These are phyloP conservation scores for Hypanus sabinus DNA, from an alignment of 2,113 vertebrate species.

Conservation along the genomic window DNA sequence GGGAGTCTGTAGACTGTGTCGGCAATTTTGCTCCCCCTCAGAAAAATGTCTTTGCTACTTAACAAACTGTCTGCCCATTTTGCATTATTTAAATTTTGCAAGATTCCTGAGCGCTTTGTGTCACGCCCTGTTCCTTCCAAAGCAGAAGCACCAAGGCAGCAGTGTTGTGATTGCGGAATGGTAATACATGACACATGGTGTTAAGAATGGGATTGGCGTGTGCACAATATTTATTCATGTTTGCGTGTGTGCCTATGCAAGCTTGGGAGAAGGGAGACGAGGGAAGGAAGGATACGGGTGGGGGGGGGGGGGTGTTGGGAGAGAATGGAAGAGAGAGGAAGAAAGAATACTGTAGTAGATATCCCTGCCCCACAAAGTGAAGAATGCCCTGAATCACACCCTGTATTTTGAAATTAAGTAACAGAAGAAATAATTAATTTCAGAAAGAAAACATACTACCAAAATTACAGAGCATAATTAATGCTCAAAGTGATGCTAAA, in stretches of 20 bases:
- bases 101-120: not conserved
- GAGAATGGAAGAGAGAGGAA: not conserved
- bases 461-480: no score
- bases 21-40: not conserved
- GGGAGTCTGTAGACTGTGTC: not conserved
- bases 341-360: no score
- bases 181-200: not conserved
- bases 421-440: no score
- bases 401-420: no score
- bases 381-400: no score
- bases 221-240: constrained; percentile 14
- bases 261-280: no score
- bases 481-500: no score
- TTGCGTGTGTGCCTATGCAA: not conserved
- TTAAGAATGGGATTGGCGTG: not conserved
- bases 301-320: no score
- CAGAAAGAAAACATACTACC: no score
- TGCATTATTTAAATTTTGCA: not conserved
- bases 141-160: not conserved
- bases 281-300: not conserved
- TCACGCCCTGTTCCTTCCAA: not conserved
- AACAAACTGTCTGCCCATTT: constrained; percentile 5
- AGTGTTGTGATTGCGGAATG: not conserved
- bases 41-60: constrained; percentile 1
- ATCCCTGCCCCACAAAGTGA: no score